phyloP scores from a whole-genome alignment of 2,888 invertebrate genomes.

The Pomacea canaliculata region DNA sequence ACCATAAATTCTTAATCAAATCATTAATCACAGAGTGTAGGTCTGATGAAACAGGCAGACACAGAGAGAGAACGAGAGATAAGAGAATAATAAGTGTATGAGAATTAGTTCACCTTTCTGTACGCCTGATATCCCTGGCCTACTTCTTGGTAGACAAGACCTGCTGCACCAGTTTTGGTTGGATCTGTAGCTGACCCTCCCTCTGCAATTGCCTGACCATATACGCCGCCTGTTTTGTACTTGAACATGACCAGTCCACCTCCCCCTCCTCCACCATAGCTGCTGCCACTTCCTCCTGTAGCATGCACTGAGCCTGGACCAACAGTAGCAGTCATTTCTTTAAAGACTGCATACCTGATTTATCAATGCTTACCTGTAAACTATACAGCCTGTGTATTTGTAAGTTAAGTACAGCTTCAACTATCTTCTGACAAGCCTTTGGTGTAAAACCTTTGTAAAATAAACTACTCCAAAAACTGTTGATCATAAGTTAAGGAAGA shows the following conservation, averaged over 20 bases:
- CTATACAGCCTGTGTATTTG: too few species aligned
- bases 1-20: too few species aligned
- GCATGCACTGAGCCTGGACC: slow-evolving; percentile 41
- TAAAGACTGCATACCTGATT: not conserved
- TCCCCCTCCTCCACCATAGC: slow-evolving; percentile 46
- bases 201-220: slow-evolving; percentile 36
- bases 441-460: too few species aligned
- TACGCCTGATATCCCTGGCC: slow-evolving; percentile 11
- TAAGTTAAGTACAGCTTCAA: too few species aligned
- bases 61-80: too few species aligned
- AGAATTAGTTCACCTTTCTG: slow-evolving; percentile 28
- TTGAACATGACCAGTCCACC: slow-evolving; percentile 49
- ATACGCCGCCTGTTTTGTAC: slow-evolving; percentile 38
- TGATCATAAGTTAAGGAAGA: too few species aligned
- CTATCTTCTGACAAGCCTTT: too few species aligned
- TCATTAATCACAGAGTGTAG: too few species aligned
- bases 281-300: slow-evolving; percentile 39
- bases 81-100: too few species aligned
- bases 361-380: too few species aligned
- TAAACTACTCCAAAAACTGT: too few species aligned
- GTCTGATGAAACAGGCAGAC: too few species aligned
- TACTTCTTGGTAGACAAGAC: slow-evolving; percentile 40
- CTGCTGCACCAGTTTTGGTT: slow-evolving; percentile 45
- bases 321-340: not conserved
- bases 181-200: slow-evolving; percentile 35